Conservation (phyloP, 37 sponge, comb jelly and placozoan species). For the Tethya wilhelma region DNA sequence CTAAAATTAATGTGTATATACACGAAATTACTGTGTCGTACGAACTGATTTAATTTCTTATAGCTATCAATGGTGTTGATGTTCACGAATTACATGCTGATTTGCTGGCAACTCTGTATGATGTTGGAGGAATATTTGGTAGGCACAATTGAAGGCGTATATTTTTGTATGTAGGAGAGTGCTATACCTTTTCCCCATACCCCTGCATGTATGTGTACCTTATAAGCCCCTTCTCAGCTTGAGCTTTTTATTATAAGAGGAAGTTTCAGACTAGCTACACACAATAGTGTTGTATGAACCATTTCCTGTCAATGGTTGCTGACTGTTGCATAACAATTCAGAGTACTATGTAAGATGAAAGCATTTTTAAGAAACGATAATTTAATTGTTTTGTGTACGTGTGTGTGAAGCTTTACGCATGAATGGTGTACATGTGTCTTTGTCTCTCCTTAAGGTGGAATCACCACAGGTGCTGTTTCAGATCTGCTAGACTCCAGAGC, state of each 20-base stretch:
- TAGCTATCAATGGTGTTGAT: not conserved
- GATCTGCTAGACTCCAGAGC: constrained; percentile 74
- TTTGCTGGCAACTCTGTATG: constrained; percentile 73
- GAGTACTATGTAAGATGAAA: too few relatives aligned
- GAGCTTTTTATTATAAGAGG: too few relatives aligned
- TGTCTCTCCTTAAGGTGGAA: constrained; percentile 53
- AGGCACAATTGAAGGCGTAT: not conserved
- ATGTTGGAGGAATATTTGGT: constrained; percentile 88
- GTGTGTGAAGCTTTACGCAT: not conserved
- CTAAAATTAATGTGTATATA: not conserved
- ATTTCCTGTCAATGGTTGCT: too few relatives aligned
- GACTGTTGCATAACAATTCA: too few relatives aligned
- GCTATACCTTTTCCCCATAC: not conserved
- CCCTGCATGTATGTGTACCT: not conserved
- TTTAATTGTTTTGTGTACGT: too few relatives aligned
- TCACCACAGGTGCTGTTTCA: constrained; percentile 62
- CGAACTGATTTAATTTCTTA: not conserved
- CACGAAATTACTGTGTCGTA: not conserved
- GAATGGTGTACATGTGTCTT: not conserved
- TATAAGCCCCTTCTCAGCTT: not conserved
- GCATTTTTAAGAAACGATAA: too few relatives aligned
- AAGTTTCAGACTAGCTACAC: too few relatives aligned
- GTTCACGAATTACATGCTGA: constrained; percentile 32
- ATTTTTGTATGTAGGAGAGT: not conserved
- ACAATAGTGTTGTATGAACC: too few relatives aligned